Evolutionary conservation across 2,888 invertebrate species (phyloP).

Genomic region (Hirtodrosophila duncani): DNA sequence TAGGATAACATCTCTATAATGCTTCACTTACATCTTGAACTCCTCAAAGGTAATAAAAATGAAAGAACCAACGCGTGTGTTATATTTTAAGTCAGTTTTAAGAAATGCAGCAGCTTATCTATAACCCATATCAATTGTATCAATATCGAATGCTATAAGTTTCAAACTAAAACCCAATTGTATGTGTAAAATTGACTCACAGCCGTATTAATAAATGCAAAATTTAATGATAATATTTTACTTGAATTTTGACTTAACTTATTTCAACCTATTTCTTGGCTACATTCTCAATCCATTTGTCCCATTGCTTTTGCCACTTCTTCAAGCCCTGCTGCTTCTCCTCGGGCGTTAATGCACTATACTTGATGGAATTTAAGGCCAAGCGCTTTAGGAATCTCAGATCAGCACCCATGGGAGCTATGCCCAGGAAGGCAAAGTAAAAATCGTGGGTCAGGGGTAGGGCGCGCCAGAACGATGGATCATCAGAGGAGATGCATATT

Average conservation of each 20-base stretch:
- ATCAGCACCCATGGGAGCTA: conserved; percentile 84
- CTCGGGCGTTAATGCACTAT: conserved; percentile 81
- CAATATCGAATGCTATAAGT: conserved; percentile 23
- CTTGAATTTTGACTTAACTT: background rate
- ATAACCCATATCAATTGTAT: conserved; percentile 41
- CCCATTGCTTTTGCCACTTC: conserved; percentile 81
- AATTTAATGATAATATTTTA: conserved; percentile 10
- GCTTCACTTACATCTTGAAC: no score
- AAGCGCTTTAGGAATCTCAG: conserved; percentile 85
- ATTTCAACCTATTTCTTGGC: background rate
- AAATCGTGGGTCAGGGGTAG: conserved; percentile 87
- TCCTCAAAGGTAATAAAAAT: no score
- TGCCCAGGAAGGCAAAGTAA: conserved; percentile 87
- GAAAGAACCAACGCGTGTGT: no score
- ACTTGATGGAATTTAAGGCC: conserved; percentile 85
- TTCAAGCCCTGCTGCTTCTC: conserved; percentile 79
- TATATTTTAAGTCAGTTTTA: conserved; percentile 20
- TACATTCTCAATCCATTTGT: conserved; percentile 79
- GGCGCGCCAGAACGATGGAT: conserved; percentile 88
- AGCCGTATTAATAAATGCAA: conserved; percentile 28
- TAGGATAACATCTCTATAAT: no score
- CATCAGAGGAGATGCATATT: conserved; percentile 88
- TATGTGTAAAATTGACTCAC: no score
- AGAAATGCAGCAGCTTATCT: conserved; percentile 34
- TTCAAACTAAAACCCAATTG: conserved; percentile 22